Evolutionary conservation across 2,888 invertebrate species (phyloP), one percentile per base, ranked within the genome.

Genomic region (Malthinus flaveolus): DNA sequence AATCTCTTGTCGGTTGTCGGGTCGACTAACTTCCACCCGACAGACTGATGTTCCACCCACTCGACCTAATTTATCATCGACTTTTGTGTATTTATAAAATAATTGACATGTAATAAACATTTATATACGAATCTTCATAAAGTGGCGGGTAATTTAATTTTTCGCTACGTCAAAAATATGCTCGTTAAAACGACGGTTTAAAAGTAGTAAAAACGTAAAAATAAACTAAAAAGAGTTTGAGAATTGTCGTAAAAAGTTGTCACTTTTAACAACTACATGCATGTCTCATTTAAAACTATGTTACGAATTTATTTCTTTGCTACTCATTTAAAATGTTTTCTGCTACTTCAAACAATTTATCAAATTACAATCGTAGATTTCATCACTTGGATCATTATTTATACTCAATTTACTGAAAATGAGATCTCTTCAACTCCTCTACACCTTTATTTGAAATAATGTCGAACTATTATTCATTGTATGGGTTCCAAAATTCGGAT

Each of bases 1-100:
- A 66, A 66, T 61, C 66, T 64, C 68, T 66, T 68, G 66, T 68
- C 68, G 67, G 66, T 67, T 69, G 68, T 69, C 68, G 65, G 56
- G 61, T 56, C 61, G 53, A 60, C 66, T 62, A 63, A 61, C 64
- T 63, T 59, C 61, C 63, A 57, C 64, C 59, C 59, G 48, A 51
- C 62, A 63, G 57, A 65, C 59, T 65, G 65, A 65, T 66, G 66
- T 65, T 66, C 60, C 60, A 52, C 60, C 60, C 60, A 61, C 60
- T 56, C 60, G 60, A 61, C 60, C 60, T 61, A 61, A 61, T 61
- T 61, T 61, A 61, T 61, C 60, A 61, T 56, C 56, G 52, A 61
- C 56, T 61, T 46, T 50, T 50, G 55, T 59, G 51, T 59, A 48
- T 48, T 55, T 59, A 55, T 54, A 59, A 55, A 59, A 55, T 59